Percentiles rank a stretch among this genome's conserved stretches.
Evolutionary conservation across 2,888 invertebrate genomes (phyloP).

Genomic region (Pachymerium ferrugineum): DNA sequence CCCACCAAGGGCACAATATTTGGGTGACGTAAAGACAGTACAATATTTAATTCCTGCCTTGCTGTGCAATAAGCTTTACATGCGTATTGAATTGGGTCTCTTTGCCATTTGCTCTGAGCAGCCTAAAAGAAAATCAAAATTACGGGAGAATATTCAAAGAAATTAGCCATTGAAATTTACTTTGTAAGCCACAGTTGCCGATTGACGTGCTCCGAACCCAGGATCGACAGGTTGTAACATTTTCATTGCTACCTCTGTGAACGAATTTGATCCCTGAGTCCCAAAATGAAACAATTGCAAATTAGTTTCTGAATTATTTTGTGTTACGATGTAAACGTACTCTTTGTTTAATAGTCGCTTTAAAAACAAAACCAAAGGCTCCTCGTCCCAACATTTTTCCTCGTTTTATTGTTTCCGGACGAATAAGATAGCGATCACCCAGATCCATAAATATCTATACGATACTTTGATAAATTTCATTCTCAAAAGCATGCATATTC

Average conservation of each 20-base stretch:
- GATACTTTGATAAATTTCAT: background rate
- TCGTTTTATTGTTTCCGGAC: conserved; percentile 71
- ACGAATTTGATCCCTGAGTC: conserved; percentile 46
- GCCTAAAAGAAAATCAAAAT: conserved; percentile 50
- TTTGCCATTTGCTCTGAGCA: conserved; percentile 82
- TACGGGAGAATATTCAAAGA: background rate
- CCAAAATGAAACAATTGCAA: conserved; percentile 43
- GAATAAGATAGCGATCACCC: conserved; percentile 71
- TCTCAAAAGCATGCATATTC: too few relatives aligned
- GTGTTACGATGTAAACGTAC: conserved; percentile 33
- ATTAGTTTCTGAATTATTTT: background rate
- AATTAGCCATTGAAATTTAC: conserved; percentile 39
- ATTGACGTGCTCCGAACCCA: conserved; percentile 61
- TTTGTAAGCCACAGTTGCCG: conserved; percentile 59
- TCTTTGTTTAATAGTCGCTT: conserved; percentile 56
- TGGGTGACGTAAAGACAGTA: conserved; percentile 75
- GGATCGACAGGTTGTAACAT: conserved; percentile 92
- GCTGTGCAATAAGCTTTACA: conserved; percentile 96
- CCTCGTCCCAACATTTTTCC: conserved; percentile 75
- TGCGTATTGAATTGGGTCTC: conserved; percentile 84
- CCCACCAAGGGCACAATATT: conserved; percentile 90
- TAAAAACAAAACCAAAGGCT: conserved; percentile 95
- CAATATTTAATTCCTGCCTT: conserved; percentile 84
- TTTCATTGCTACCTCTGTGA: conserved; percentile 81
- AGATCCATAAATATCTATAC: conserved; percentile 76